Conservation (phyloP, 1,140 invertebrate species). For the Zaprionus nigranus region DNA sequence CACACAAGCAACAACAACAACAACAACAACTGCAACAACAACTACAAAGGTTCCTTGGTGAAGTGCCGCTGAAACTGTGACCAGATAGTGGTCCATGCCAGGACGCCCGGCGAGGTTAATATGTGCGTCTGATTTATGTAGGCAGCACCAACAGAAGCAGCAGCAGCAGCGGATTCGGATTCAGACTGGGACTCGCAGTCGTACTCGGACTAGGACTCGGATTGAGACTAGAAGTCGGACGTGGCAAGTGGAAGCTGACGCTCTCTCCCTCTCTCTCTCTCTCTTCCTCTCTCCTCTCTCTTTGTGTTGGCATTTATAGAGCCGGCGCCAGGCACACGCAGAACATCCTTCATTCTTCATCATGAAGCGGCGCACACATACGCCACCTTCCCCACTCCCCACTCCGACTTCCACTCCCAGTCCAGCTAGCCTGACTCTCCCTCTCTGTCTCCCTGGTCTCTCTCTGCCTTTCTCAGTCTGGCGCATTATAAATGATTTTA, state of each 20-base stretch:
- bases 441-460: constrained; percentile 4
- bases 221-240: constrained; percentile 26
- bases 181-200: constrained; percentile 17
- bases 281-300: background rate
- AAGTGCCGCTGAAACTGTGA: constrained; percentile 42
- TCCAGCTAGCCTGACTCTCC: background rate
- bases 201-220: constrained; percentile 26
- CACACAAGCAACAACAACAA: constrained; percentile 24
- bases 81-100: constrained; percentile 43
- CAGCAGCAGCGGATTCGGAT: constrained; percentile 32
- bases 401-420: background rate
- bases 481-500: constrained; percentile 81
- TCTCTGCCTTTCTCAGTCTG: background rate
- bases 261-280: background rate
- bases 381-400: background rate
- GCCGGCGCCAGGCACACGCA: constrained; percentile 74
- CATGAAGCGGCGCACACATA: constrained; percentile 38
- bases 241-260: constrained; percentile 18
- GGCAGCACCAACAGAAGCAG: constrained; percentile 45
- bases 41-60: constrained; percentile 18
- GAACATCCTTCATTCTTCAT: constrained; percentile 75
- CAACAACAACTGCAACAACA: constrained; percentile 14
- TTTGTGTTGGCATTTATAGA: constrained; percentile 43
- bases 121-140: constrained; percentile 78
- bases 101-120: constrained; percentile 64